phyloP scores from a whole-genome alignment of 37 sponge, comb jelly and placozoan genomes.

The Petrosia ficiformis region DNA sequence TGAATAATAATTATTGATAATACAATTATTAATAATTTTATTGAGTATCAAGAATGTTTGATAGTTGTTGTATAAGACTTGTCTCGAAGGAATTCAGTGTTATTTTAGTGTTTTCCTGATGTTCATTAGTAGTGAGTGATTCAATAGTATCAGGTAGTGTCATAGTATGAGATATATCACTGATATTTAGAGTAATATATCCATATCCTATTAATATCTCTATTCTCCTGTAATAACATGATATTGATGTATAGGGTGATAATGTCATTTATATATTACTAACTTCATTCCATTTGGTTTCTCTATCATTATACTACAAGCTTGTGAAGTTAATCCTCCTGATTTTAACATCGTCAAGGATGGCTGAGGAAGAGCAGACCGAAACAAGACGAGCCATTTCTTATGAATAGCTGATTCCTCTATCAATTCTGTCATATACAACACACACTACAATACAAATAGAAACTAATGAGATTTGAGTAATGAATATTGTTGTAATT shows the following conservation, averaged over 20 bases:
- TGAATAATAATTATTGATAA: too few species aligned
- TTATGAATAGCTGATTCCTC: conserved; percentile 9
- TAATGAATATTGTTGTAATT: not conserved
- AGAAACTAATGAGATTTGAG: not conserved
- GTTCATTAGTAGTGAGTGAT: too few species aligned
- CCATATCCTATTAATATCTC: conserved; percentile 35
- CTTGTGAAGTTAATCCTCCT: conserved; percentile 1
- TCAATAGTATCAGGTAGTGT: too few species aligned
- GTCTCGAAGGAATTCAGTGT: too few species aligned
- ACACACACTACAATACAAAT: conserved; percentile 24
- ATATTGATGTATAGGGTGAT: not conserved
- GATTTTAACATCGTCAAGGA: conserved; percentile 13
- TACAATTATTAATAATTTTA: too few species aligned
- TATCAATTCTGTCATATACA: conserved; percentile 25
- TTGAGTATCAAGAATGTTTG: too few species aligned
- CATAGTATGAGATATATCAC: not conserved
- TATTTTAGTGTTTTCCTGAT: too few species aligned
- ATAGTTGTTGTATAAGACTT: too few species aligned
- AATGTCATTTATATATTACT: not conserved
- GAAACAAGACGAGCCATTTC: conserved; percentile 48
- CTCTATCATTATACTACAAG: conserved; percentile 48
- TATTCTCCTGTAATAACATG: conserved; percentile 6
- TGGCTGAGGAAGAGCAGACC: conserved; percentile 18
- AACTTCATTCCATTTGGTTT: conserved; percentile 45
- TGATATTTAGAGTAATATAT: conserved; percentile 10